Evolutionary conservation across 2,888 invertebrate genomes (phyloP).

Genomic region (Aethes cnicana): DNA sequence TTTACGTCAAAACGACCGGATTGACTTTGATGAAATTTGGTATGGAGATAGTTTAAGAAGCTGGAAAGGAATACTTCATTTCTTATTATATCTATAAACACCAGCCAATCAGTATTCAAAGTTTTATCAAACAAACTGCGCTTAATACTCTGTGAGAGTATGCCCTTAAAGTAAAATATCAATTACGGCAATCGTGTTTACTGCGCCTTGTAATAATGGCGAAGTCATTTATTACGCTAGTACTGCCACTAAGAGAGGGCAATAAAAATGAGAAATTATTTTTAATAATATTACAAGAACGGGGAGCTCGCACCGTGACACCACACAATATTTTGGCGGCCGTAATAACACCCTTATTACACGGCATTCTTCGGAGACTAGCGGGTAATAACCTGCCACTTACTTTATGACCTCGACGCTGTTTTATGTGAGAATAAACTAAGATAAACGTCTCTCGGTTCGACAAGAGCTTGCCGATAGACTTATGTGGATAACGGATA

Average conservation of each 20-base stretch:
- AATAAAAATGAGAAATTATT: conserved; percentile 83
- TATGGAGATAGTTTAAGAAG: no score
- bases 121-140: no score
- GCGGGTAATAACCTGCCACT: conserved; percentile 62
- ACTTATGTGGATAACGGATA: background rate
- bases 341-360: conserved; percentile 67
- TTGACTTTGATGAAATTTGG: no score
- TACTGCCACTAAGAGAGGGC: conserved; percentile 57
- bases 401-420: conserved; percentile 65
- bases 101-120: no score
- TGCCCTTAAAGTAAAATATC: conserved; percentile 16
- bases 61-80: no score
- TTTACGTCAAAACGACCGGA: no score
- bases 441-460: conserved; percentile 38
- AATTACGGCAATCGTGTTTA: conserved; percentile 20
- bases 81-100: no score
- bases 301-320: conserved; percentile 54
- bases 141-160: background rate
- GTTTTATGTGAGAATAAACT: conserved; percentile 61
- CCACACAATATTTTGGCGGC: conserved; percentile 65
- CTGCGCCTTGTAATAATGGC: conserved; percentile 40
- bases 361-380: conserved; percentile 62
- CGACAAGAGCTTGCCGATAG: conserved; percentile 4
- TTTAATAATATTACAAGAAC: conserved; percentile 72
- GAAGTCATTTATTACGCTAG: conserved; percentile 61